Base-by-base conservation (phyloP, 2,113 vertebrate species). In the Megaptera novaeangliae region DNA sequence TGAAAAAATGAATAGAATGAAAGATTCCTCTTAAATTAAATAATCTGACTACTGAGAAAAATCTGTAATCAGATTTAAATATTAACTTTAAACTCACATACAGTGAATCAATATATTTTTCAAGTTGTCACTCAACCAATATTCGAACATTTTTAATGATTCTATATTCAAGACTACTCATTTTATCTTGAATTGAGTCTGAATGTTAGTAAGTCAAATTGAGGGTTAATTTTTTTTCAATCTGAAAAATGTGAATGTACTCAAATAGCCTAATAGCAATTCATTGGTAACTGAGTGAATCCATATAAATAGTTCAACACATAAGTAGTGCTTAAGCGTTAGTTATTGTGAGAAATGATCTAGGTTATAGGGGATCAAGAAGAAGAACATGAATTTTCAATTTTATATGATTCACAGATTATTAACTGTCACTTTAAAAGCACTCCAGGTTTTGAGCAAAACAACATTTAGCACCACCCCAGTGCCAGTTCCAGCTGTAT, bases 371-470 rank as follows among this genome's bases (percentile, higher is more conserved):
- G 71, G 18, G 29, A 86, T 77, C 31, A 36, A 64, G 9, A 29
- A 85, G 52, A 68, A 44, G 4, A 21, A 52, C 14, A 15, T 44
- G 29, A 52, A 59, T 63, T 59, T 96, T 95, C 55, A 72, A 39
- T 87, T 96, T 97, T 95, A 63, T 88, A 85, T 95, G 95, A 91
- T 93, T 95, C 78, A 92, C 23, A 41, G 63, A 57, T 94, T 96
- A 96, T 97, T 96, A 97, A 97, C 94, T 92, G 55, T 89, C 68
- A 36, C 81, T 97, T 84, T 69, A n/a, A 95, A 98, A 92, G 9
- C 10, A 25, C 57, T 92, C 41, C 95, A 68, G 27, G 41, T 72
- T 96, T 96, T 80, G 74, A 78, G 72, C 59, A 75, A 91, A 98
- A 90, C 49, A 95, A 83, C 34, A n/a, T 95, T 89, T 88, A 88